These are phyloP conservation scores for Muscicapa adusta DNA, from an alignment of 2,113 vertebrate species.

Conservation along the genomic window DNA sequence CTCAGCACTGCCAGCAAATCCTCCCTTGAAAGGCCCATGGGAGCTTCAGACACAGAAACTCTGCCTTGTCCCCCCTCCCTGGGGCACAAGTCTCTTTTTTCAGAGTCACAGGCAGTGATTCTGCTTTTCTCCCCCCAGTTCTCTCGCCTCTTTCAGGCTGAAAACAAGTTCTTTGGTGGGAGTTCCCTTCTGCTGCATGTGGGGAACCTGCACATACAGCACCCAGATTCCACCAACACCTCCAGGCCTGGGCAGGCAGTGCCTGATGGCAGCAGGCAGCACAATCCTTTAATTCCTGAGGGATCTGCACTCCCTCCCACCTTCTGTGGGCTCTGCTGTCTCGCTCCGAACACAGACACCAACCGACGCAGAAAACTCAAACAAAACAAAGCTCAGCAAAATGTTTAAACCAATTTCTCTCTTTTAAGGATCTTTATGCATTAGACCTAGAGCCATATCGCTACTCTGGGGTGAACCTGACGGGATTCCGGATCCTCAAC, in stretches of 20 bases:
- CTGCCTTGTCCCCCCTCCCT: neutral
- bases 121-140: neutral
- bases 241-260: neutral
- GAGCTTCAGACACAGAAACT: neutral
- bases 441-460: constrained; percentile 97
- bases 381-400: neutral
- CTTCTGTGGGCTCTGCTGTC: neutral
- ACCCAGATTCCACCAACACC: neutral
- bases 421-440: constrained; percentile 91
- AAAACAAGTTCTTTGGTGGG: neutral
- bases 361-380: neutral
- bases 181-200: neutral
- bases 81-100: neutral
- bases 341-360: neutral
- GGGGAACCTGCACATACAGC: neutral
- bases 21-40: fast-evolving
- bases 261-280: neutral
- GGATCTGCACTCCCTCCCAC: neutral
- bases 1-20: neutral
- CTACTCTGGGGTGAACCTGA: constrained; percentile 98
- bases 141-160: neutral
- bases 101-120: neutral
- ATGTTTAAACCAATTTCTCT: constrained; percentile 40
- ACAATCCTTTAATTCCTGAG: neutral
- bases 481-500: constrained; percentile 96